phyloP scores from a whole-genome alignment of 2,797 vertebrate species.

The Sebastes hopkinsi region DNA sequence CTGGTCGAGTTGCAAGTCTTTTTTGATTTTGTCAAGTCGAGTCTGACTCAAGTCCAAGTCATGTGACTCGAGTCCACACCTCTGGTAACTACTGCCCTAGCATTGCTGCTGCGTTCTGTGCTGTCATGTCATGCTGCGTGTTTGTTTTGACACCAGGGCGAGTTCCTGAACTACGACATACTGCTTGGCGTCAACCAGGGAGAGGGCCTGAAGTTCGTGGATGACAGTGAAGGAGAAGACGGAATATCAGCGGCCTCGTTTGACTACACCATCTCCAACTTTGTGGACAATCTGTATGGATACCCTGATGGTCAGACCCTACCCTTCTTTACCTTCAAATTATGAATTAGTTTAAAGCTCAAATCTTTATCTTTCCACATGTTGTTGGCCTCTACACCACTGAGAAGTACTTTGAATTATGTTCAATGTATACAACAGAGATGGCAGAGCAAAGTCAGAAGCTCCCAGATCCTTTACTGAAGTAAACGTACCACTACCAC shows the following conservation, averaged over 20 bases:
- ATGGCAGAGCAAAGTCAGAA: neutral
- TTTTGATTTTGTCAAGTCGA: too few species aligned
- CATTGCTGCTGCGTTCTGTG: neutral
- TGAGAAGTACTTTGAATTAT: neutral
- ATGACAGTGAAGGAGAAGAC: slow-evolving; percentile 93
- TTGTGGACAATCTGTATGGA: slow-evolving; percentile 96
- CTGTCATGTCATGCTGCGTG: slow-evolving; percentile 16
- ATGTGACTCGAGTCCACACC: neutral
- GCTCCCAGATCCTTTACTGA: neutral
- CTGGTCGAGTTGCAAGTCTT: too few species aligned
- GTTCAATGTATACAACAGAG: neutral
- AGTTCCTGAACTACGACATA: slow-evolving; percentile 98
- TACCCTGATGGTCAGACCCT: slow-evolving; percentile 88
- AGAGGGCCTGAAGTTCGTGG: slow-evolving; percentile 95
- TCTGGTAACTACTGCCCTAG: neutral
- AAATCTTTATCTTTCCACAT: neutral
- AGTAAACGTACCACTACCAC: too few species aligned
- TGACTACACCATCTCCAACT: slow-evolving; percentile 97
- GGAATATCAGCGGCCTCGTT: slow-evolving; percentile 93
- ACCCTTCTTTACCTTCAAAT: neutral
- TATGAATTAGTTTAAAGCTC: neutral
- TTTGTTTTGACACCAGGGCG: slow-evolving; percentile 79
- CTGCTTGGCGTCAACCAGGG: slow-evolving; percentile 96
- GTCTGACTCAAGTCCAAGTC: too few species aligned
- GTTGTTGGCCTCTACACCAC: neutral